Evolutionary conservation across 2,113 vertebrate species (phyloP).

Genomic region (Theropithecus gelada): DNA sequence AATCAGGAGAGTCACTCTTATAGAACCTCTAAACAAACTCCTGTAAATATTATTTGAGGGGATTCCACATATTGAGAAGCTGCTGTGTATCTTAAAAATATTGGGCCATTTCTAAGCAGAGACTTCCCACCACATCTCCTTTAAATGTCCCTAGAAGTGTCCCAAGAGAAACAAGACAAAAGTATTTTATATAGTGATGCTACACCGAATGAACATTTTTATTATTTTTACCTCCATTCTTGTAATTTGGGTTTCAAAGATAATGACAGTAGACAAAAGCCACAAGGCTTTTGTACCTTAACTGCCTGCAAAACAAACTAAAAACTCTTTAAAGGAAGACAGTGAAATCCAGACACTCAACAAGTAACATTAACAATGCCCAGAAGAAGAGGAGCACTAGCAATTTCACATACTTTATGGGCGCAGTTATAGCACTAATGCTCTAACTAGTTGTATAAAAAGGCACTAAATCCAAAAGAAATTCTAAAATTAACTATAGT

Average conservation of each 20-base stretch:
- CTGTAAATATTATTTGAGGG: constrained; percentile 45
- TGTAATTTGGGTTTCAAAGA: not conserved
- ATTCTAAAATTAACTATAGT: not conserved
- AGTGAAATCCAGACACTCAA: too few relatives aligned
- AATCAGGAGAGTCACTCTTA: constrained; percentile 43
- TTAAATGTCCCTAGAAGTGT: not conserved
- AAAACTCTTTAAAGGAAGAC: too few relatives aligned
- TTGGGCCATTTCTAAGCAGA: not conserved
- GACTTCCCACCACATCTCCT: not conserved
- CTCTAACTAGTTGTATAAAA: not conserved
- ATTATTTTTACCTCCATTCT: not conserved
- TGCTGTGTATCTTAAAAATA: not conserved
- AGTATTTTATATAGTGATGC: not conserved
- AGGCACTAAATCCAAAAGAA: not conserved
- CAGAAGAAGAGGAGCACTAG: not conserved
- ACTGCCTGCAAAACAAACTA: too few relatives aligned
- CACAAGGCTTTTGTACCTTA: not conserved
- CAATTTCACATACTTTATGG: not conserved
- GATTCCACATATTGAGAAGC: not conserved
- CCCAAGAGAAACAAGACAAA: not conserved
- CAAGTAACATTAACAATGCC: too few relatives aligned
- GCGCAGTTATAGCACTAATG: not conserved
- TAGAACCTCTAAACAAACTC: constrained; percentile 41
- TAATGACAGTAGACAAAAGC: not conserved
- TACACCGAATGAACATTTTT: not conserved